phyloP scores from a whole-genome alignment of 2,113 vertebrate species.

The Thryonomys swinderianus region DNA sequence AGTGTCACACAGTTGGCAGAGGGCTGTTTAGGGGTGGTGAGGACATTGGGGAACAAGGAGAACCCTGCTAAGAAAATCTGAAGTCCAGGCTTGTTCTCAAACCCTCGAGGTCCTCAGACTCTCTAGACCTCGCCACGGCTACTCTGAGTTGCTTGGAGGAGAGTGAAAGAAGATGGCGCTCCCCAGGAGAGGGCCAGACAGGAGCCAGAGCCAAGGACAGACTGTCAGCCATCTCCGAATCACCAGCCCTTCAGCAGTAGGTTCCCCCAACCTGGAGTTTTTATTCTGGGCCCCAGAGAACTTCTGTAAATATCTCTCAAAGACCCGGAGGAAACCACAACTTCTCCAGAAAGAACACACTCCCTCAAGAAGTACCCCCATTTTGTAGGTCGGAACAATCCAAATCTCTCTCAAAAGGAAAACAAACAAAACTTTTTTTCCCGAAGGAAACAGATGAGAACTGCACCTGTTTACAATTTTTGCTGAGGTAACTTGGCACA shows the following conservation, averaged over 20 bases:
- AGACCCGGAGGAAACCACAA: neutral
- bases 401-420: conserved; percentile 4
- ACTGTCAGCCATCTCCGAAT: neutral
- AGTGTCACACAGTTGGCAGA: neutral
- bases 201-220: neutral
- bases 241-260: neutral
- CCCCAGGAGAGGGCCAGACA: neutral
- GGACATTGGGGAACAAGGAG: neutral
- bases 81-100: neutral
- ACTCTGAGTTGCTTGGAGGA: neutral
- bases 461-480: neutral
- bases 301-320: neutral
- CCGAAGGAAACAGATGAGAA: neutral
- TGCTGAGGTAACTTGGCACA: neutral
- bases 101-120: neutral
- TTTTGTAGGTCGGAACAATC: neutral
- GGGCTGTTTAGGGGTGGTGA: neutral
- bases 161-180: neutral
- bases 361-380: neutral
- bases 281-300: neutral
- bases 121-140: neutral
- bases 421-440: neutral
- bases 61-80: neutral
- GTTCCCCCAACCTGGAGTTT: neutral
- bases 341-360: neutral